Conservation (phyloP, 2,888 invertebrate species). For the Amphipyra berbera region DNA sequence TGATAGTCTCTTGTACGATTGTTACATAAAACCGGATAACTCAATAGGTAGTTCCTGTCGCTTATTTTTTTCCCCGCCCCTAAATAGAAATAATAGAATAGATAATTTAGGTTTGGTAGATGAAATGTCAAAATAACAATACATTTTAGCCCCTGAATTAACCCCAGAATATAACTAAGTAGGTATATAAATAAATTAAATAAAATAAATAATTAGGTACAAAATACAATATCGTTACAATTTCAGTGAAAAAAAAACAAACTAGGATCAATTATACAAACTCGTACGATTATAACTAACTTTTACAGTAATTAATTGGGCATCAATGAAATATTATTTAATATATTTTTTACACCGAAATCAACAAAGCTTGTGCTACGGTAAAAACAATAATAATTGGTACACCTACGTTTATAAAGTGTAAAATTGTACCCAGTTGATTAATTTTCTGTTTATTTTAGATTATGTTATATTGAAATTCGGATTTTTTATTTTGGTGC, state of each 20-base stretch:
- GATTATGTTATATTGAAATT: slow-evolving; percentile 65
- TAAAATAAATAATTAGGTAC: too few species aligned
- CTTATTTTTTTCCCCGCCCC: too few species aligned
- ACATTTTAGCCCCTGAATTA: too few species aligned
- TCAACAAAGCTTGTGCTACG: slow-evolving; percentile 51
- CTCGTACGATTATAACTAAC: slow-evolving; percentile 17
- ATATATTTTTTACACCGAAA: slow-evolving; percentile 20
- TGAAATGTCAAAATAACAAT: too few species aligned
- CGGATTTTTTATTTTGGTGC: slow-evolving; percentile 55
- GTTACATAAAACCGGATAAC: too few species aligned
- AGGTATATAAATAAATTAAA: too few species aligned
- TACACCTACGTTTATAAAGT: slow-evolving; percentile 52
- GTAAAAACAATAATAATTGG: slow-evolving; percentile 26
- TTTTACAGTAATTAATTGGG: slow-evolving; percentile 8
- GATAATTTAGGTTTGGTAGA: too few species aligned
- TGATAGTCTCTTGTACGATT: too few species aligned
- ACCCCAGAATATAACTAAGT: too few species aligned
- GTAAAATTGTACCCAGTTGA: slow-evolving; percentile 68
- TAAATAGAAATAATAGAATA: too few species aligned
- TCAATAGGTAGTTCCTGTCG: too few species aligned
- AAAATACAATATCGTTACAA: too few species aligned
- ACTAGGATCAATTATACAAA: slow-evolving; percentile 32
- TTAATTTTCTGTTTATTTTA: slow-evolving; percentile 54
- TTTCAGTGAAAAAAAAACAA: background rate
- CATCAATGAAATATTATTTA: slow-evolving; percentile 7